phyloP scores from a whole-genome alignment of 2,888 invertebrate genomes.

The Melanotus villosus region DNA sequence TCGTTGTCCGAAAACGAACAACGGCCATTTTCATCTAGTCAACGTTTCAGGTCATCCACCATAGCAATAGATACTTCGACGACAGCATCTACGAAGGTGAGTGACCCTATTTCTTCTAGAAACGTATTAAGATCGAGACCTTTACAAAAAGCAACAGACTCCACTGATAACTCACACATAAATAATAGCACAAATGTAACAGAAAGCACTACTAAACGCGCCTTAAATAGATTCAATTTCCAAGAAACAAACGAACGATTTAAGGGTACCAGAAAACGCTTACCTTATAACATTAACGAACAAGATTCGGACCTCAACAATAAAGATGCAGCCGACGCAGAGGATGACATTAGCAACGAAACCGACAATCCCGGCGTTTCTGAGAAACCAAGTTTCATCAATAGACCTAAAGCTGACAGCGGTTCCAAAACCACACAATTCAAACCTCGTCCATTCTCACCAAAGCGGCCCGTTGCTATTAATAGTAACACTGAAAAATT shows the following conservation, averaged over 20 bases:
- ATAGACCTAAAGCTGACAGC: not conserved
- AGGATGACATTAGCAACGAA: slow-evolving; percentile 13
- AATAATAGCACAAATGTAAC: slow-evolving; percentile 18
- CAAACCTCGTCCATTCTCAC: not conserved
- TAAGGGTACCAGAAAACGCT: not conserved
- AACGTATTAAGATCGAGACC: slow-evolving; percentile 30
- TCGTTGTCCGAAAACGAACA: slow-evolving; percentile 12
- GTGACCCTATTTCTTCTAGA: slow-evolving; percentile 59
- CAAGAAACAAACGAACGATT: slow-evolving; percentile 9
- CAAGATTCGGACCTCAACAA: not conserved
- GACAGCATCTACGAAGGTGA: slow-evolving; percentile 69
- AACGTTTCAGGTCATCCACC: slow-evolving; percentile 7
- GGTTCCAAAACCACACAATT: not conserved
- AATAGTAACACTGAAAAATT: no score
- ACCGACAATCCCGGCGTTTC: not conserved
- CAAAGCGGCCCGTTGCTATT: no score
- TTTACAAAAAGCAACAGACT: slow-evolving; percentile 9
- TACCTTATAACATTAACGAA: not conserved
- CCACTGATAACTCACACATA: slow-evolving; percentile 14
- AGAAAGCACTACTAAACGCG: slow-evolving; percentile 31
- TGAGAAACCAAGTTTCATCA: not conserved
- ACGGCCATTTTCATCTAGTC: not conserved
- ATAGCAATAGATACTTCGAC: slow-evolving; percentile 54
- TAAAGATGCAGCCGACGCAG: not conserved
- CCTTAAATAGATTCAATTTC: slow-evolving; percentile 33